phyloP scores from a whole-genome alignment of 2,113 vertebrate genomes.

The Megaptera novaeangliae region DNA sequence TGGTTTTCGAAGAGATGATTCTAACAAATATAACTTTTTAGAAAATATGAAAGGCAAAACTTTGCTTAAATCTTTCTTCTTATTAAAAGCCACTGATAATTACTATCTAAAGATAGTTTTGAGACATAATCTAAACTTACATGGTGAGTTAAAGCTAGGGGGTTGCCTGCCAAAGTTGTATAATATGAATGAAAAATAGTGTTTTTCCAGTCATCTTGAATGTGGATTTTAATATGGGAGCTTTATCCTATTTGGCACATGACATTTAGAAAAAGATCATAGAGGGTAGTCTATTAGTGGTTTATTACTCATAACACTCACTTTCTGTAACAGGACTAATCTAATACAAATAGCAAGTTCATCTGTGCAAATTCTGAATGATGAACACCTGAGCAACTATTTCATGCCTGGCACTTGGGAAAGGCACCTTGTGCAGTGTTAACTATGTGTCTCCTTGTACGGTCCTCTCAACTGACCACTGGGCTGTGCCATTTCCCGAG shows the following conservation, averaged over 20 bases:
- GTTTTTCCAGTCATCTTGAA: not conserved
- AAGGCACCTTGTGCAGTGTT: not conserved
- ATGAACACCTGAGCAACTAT: not conserved
- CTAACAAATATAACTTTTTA: conserved; percentile 23
- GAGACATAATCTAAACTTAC: not conserved
- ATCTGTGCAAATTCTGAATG: not conserved
- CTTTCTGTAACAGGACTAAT: not conserved
- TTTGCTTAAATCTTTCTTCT: not conserved
- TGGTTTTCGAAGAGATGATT: not conserved
- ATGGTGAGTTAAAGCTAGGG: not conserved
- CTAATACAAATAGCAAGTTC: not conserved
- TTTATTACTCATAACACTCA: not conserved
- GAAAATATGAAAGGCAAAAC: not conserved
- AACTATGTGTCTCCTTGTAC: not conserved
- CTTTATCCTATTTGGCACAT: not conserved
- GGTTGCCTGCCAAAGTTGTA: not conserved
- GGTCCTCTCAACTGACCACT: not conserved
- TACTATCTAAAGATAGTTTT: not conserved
- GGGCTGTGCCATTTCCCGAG: not conserved
- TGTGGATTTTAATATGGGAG: not conserved
- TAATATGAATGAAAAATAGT: not conserved
- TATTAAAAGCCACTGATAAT: not conserved
- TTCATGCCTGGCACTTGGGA: not conserved
- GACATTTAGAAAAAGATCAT: not conserved
- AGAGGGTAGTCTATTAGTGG: not conserved